Evolutionary conservation across 1,140 invertebrate genomes (phyloP), one percentile per base, ranked within the genome.

Genomic region (Nebria ingens): DNA sequence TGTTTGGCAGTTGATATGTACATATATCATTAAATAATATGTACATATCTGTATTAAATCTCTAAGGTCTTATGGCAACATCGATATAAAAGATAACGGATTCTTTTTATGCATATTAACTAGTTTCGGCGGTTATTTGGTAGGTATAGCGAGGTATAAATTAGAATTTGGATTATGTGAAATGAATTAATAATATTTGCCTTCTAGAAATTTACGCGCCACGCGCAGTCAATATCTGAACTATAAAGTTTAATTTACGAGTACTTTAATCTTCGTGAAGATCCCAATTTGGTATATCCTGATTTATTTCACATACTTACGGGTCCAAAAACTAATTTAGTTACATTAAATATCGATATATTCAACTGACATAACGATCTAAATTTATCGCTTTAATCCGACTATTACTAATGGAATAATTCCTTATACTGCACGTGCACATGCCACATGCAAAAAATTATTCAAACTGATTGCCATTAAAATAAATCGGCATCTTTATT

Each of bases 291-390:
- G 15, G 40, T 11, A 45, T 17, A 45, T 45, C 40, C 40, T 45
- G 40, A 45, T 45, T 45, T 45, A 45, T 45, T 12, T 45, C 4
- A 45, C 40, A 45, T 17, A 45, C 40, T 45, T 45, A 17, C 15
- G 40, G 40, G n/a, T 12, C 40, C 17, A 45, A 45, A 45, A 45
- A 45, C 40, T 45, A 45, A 45, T 45, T 45, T 45, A 45, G 40
- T 45, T 45, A 45, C 15, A 45, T 45, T 45, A 45, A 45, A 45
- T 45, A 45, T 45, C 40, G 40, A 45, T 45, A 45, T 45, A 45
- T 45, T 17, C 40, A 45, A 3, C 3, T 6, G 40, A 45, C 40
- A 45, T 17, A 4, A 45, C 9, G 40, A 12, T 11, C 6, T 12
- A 45, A 45, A 45, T 45, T 45, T 45, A 45, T 45, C 17, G 40